These are phyloP conservation scores for Muscicapa comitata DNA, from an alignment of 2,797 vertebrate genomes.

Conservation along the genomic window DNA sequence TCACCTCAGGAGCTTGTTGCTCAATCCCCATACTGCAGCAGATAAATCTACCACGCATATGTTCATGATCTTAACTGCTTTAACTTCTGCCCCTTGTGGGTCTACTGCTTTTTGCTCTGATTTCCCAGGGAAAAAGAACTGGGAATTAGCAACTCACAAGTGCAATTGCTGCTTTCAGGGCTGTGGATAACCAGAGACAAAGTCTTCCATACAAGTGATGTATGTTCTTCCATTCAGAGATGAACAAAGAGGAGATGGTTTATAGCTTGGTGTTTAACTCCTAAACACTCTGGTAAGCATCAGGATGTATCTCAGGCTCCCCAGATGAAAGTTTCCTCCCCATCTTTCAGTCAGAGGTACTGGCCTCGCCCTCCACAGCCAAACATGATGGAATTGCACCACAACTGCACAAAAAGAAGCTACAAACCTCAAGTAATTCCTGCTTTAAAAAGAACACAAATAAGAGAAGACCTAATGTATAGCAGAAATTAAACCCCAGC, in stretches of 20 bases:
- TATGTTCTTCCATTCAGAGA: not conserved
- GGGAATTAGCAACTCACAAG: not conserved
- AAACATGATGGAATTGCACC: not conserved
- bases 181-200: not conserved
- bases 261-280: not conserved
- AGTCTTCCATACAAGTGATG: not conserved
- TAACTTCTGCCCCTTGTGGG: not conserved
- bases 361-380: not conserved
- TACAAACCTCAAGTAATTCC: not conserved
- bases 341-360: not conserved
- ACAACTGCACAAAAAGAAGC: not conserved
- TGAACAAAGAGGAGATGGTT: not conserved
- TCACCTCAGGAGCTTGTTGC: not conserved
- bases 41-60: not conserved
- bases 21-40: not conserved
- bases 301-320: fast-evolving
- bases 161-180: not conserved
- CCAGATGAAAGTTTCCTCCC: not conserved
- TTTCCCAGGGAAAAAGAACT: not conserved
- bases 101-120: not conserved
- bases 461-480: not conserved
- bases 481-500: not conserved
- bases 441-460: not conserved
- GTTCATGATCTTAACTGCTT: not conserved
- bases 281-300: not conserved